These are phyloP conservation scores for Cydia pomonella DNA, from an alignment of 1,140 invertebrate genomes.

Conservation along the genomic window DNA sequence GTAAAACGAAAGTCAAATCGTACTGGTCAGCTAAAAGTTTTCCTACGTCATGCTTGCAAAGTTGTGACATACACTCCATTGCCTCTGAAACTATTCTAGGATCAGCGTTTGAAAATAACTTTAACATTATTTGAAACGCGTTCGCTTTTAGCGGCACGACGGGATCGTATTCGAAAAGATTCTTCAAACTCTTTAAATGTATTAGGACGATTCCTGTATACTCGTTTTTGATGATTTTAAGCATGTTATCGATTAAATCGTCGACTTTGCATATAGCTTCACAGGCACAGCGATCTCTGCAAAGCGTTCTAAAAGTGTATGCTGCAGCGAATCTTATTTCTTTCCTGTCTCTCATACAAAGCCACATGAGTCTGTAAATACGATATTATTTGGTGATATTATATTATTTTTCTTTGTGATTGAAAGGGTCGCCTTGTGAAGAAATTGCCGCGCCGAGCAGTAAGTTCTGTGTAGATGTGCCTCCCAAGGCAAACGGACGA, in stretches of 20 bases:
- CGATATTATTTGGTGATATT: background rate
- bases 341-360: slow-evolving; percentile 60
- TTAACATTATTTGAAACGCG: slow-evolving; percentile 67
- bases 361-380: slow-evolving; percentile 56
- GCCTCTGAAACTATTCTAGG: slow-evolving; percentile 51
- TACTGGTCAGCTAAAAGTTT: slow-evolving; percentile 62
- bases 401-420: too few relatives aligned
- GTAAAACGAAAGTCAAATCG: slow-evolving; percentile 56
- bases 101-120: slow-evolving; percentile 52
- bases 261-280: slow-evolving; percentile 54
- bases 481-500: too few relatives aligned
- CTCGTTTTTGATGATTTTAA: slow-evolving; percentile 67
- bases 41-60: slow-evolving; percentile 65
- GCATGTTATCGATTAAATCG: slow-evolving; percentile 57
- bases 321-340: slow-evolving; percentile 70
- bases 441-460: too few relatives aligned
- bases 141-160: slow-evolving; percentile 56
- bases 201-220: slow-evolving; percentile 60
- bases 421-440: too few relatives aligned
- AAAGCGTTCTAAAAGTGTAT: slow-evolving; percentile 54
- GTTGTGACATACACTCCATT: slow-evolving; percentile 68
- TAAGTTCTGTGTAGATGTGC: too few relatives aligned
- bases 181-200: slow-evolving; percentile 60
- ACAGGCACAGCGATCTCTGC: slow-evolving; percentile 54
- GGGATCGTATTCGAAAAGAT: slow-evolving; percentile 63